These are phyloP conservation scores for Alectura lathami DNA, from an alignment of 2,113 vertebrate species.

Conservation along the genomic window DNA sequence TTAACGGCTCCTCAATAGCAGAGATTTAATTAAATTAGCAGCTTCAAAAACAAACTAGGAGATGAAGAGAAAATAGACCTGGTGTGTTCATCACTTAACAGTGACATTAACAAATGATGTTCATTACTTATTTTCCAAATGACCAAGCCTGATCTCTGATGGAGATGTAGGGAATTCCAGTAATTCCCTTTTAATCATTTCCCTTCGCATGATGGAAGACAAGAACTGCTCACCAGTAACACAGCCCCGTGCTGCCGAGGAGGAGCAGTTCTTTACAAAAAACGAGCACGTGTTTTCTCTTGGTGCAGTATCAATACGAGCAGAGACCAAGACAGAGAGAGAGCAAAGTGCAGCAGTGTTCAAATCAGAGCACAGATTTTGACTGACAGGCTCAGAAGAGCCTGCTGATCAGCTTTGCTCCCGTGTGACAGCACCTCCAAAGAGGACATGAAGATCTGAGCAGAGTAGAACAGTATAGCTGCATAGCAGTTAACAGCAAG, in stretches of 20 bases:
- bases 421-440: not conserved
- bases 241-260: not conserved
- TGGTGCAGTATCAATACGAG: not conserved
- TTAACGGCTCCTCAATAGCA: constrained; percentile 73
- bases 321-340: not conserved
- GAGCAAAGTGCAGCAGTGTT: not conserved
- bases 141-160: constrained; percentile 69
- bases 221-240: constrained; percentile 15
- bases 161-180: constrained; percentile 64
- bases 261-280: not conserved
- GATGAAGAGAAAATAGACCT: constrained; percentile 55
- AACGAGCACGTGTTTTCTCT: not conserved
- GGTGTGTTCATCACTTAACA: constrained; percentile 48
- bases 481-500: not conserved
- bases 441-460: not conserved
- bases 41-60: constrained; percentile 52
- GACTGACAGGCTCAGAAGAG: not conserved
- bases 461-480: not conserved
- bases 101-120: constrained; percentile 81
- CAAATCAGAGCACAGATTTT: not conserved
- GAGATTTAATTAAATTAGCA: constrained; percentile 83
- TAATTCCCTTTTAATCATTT: constrained; percentile 67
- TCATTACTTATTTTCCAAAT: constrained; percentile 81
- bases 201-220: constrained; percentile 5
- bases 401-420: not conserved